Conservation (phyloP, 2,888 invertebrate species). For the Agrochola lychnidis region DNA sequence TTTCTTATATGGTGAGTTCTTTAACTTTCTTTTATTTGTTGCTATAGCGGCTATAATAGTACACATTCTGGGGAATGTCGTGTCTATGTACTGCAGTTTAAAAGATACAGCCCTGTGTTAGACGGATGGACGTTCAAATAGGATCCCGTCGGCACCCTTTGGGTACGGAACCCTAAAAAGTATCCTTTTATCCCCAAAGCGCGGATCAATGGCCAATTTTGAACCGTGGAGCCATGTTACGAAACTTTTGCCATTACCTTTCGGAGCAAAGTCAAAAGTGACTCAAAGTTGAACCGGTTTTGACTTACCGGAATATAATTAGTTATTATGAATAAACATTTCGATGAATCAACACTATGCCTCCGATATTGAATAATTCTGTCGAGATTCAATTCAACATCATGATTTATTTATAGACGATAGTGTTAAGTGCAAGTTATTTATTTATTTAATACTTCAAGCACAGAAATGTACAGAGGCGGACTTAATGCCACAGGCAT, state of each 20-base stretch:
- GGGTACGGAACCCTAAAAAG: background rate
- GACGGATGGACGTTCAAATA: background rate
- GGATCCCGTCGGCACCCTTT: background rate
- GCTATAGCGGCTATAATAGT: background rate
- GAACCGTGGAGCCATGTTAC: background rate
- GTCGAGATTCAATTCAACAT: constrained; percentile 44
- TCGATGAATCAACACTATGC: constrained; percentile 47
- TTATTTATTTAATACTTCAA: no score
- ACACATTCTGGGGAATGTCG: background rate
- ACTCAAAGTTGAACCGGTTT: constrained; percentile 56
- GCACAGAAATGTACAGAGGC: no score
- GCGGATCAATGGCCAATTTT: constrained; percentile 10
- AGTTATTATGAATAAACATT: constrained; percentile 43
- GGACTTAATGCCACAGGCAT: no score
- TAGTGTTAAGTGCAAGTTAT: constrained; percentile 42
- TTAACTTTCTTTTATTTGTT: no score
- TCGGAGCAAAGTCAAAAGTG: constrained; percentile 28
- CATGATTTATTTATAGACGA: constrained; percentile 41
- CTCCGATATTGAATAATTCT: constrained; percentile 29
- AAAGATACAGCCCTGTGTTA: background rate
- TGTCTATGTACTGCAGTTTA: background rate
- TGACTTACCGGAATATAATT: constrained; percentile 46
- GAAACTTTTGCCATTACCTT: constrained; percentile 22
- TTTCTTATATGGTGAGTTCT: no score
- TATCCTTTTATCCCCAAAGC: constrained; percentile 4